Evolutionary conservation across 2,797 vertebrate species (phyloP), one percentile per base, ranked within the genome.

Genomic region (Myotis planiceps): DNA sequence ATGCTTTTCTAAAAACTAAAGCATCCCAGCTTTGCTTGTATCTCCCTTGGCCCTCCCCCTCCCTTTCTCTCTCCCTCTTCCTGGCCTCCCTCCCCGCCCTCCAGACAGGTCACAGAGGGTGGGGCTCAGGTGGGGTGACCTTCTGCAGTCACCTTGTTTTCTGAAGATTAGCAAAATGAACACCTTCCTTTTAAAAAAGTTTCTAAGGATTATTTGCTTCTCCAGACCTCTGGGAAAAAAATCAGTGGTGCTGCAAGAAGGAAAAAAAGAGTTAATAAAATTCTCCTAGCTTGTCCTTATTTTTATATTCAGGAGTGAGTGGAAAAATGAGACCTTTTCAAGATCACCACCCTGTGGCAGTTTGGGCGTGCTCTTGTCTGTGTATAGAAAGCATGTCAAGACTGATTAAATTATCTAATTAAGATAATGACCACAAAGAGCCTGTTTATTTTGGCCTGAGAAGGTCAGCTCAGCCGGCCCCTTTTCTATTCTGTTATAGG

Each of bases 381-480:
- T 80, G 19, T 53, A 78, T 27, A 63, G 63, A 91, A 86, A 92
- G 94, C 55, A 63, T 42, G 1, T 69, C 55, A 76, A 75, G 69
- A 13, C 78, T 9, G 65, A 14, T 10, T 63, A 9, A 71, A 90
- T 51, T 49, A 96, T 90, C 83, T 86, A 75, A 69, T 88, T 94
- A 60, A 92, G 80, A 89, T 75, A 42, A 60, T 92, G 84, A 84
- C 65, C 74, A 79, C 85, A 34, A 68, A 87, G 29, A 49, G 21
- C 8, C 72, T 72, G 39, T 96, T 95, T 92, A 37, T 37, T 94
- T 86, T 42, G 32, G 87, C 83, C 86, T 0, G 29, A 81, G 29
- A 93, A 27, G 68, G 42, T 78, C 60, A 68, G 49, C 60, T 63
- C 83, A 90, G 53, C 9, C n/a, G 66, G 27, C n/a, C 65, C 47